Evolutionary conservation across 2,797 vertebrate genomes (phyloP).

Genomic region (Muraenolepis orangiensis): DNA sequence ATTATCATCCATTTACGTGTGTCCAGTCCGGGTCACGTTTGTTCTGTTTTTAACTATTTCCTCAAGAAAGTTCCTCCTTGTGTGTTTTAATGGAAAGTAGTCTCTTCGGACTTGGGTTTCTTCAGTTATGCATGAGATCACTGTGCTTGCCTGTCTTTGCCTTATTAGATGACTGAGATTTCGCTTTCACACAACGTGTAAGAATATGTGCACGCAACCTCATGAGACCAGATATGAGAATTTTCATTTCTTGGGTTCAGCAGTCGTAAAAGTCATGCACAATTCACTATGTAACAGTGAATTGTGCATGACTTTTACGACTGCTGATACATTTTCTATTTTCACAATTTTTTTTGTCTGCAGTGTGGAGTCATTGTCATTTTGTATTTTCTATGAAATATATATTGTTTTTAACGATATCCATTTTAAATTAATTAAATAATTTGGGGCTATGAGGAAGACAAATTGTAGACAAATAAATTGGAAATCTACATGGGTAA

Average conservation of each 20-base stretch:
- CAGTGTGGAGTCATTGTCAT: neutral
- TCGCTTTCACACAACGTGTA: neutral
- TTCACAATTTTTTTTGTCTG: neutral
- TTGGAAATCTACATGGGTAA: neutral
- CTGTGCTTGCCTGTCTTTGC: constrained; percentile 78
- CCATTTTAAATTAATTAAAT: constrained; percentile 59
- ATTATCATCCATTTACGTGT: neutral
- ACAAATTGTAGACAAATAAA: neutral
- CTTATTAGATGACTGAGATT: constrained; percentile 59
- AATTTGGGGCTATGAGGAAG: constrained; percentile 45
- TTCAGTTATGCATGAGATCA: constrained; percentile 71
- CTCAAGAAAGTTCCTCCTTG: neutral
- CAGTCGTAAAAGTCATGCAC: neutral
- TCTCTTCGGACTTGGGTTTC: neutral
- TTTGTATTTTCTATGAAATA: neutral
- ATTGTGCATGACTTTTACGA: too few relatives aligned
- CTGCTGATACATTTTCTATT: too few relatives aligned
- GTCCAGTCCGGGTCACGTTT: neutral
- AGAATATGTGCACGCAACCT: neutral
- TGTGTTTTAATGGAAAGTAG: neutral
- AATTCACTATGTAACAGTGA: neutral
- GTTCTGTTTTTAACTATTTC: neutral
- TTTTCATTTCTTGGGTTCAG: neutral
- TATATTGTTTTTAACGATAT: too few relatives aligned
- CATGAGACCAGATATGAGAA: neutral